Evolutionary conservation across 2,888 invertebrate species (phyloP).

Genomic region (Harpalus rubripes): DNA sequence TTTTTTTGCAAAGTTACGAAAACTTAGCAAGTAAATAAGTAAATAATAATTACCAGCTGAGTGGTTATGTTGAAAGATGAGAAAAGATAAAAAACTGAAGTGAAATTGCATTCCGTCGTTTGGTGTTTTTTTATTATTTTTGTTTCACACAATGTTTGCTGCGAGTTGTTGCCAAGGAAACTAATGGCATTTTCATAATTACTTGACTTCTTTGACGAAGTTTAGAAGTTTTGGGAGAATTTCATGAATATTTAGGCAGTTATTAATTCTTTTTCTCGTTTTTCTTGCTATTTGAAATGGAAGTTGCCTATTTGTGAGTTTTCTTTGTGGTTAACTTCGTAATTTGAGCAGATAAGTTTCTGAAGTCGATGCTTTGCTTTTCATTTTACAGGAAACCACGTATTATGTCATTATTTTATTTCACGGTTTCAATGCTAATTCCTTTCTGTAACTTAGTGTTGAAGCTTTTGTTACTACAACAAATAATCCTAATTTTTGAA

Average conservation of each 20-base stretch:
- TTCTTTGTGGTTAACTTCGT: constrained; percentile 55
- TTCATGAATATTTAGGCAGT: constrained; percentile 62
- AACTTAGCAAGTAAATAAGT: constrained; percentile 1
- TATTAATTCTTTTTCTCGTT: constrained; percentile 58
- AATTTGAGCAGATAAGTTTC: constrained; percentile 51
- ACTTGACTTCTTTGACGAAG: constrained; percentile 61
- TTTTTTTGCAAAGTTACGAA: background rate
- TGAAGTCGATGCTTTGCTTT: constrained; percentile 38
- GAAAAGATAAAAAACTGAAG: constrained; percentile 18
- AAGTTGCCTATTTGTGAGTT: constrained; percentile 58
- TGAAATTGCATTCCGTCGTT: constrained; percentile 39
- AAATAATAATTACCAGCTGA: constrained; percentile 10
- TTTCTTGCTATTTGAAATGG: constrained; percentile 52
- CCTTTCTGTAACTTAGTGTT: background rate
- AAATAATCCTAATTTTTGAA: background rate
- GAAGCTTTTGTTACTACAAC: background rate
- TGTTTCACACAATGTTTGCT: constrained; percentile 55
- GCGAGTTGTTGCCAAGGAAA: constrained; percentile 53
- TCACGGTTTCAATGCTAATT: constrained; percentile 2
- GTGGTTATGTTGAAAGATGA: constrained; percentile 34
- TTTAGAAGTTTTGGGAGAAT: constrained; percentile 43
- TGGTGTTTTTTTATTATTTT: constrained; percentile 59
- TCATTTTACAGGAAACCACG: constrained; percentile 18
- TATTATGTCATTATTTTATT: constrained; percentile 41
- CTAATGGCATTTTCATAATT: constrained; percentile 64